phyloP scores from a whole-genome alignment of 2,888 invertebrate genomes.

The Trachelus stipa region DNA sequence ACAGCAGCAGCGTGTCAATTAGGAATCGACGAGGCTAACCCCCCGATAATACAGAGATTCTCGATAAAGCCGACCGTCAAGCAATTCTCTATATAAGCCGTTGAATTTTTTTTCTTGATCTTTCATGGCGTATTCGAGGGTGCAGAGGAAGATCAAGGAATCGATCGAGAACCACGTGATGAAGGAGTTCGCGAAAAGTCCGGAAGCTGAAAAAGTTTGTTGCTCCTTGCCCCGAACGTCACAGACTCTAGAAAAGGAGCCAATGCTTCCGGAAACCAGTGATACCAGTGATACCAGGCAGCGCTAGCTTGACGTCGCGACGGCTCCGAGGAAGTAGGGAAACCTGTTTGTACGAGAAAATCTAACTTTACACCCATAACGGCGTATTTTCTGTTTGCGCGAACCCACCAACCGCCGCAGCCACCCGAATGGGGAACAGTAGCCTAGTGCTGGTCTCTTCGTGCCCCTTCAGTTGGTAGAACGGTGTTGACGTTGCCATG shows the following conservation, averaged over 20 bases:
- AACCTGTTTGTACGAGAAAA: conserved; percentile 44
- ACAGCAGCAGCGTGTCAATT: background rate
- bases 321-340: conserved; percentile 1
- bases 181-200: too few relatives aligned
- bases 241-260: conserved; percentile 12
- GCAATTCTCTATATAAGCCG: too few relatives aligned
- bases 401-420: conserved; percentile 16
- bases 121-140: too few relatives aligned
- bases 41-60: too few relatives aligned
- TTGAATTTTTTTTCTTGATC: too few relatives aligned
- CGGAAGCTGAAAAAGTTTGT: conserved; percentile 16
- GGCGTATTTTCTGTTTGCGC: conserved; percentile 49
- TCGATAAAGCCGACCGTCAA: too few relatives aligned
- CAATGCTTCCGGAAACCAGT: conserved; percentile 19
- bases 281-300: conserved; percentile 25
- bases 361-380: conserved; percentile 45
- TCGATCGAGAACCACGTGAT: too few relatives aligned
- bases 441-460: background rate
- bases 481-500: background rate
- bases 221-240: conserved; percentile 10
- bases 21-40: too few relatives aligned
- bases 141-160: too few relatives aligned
- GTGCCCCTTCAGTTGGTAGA: background rate
- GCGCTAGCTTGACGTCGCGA: conserved; percentile 17
- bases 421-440: conserved; percentile 14